Conservation (phyloP, 2,888 invertebrate species). For the Melolontha melolontha region DNA sequence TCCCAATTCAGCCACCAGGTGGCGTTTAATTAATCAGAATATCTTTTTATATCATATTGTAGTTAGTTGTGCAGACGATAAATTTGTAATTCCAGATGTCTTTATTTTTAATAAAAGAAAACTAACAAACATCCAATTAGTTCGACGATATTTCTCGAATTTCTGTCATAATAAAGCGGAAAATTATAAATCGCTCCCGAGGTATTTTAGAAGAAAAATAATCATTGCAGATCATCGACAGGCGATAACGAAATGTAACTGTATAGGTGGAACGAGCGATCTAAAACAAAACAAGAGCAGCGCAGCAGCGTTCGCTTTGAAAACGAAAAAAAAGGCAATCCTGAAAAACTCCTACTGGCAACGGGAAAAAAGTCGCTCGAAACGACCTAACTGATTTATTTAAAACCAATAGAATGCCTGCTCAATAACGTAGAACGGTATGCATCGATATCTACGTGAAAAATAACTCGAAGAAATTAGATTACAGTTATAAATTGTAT, state of each 20-base stretch:
- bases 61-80: too few relatives aligned
- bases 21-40: too few relatives aligned
- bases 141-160: too few relatives aligned
- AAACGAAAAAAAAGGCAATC: conserved; percentile 9
- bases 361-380: conserved; percentile 6
- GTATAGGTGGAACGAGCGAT: not conserved
- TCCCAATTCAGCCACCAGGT: too few relatives aligned
- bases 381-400: conserved; percentile 17
- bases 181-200: not conserved
- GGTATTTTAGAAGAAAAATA: not conserved
- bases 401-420: conserved; percentile 29
- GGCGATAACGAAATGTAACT: conserved; percentile 11
- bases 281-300: conserved; percentile 1
- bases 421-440: conserved; percentile 34
- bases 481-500: conserved; percentile 31
- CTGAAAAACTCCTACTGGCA: not conserved
- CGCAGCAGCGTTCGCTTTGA: not conserved
- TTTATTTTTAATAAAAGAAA: too few relatives aligned
- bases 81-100: too few relatives aligned
- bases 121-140: too few relatives aligned
- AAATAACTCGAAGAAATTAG: conserved; percentile 16
- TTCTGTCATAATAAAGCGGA: not conserved
- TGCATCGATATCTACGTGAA: conserved; percentile 13
- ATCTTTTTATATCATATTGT: too few relatives aligned
- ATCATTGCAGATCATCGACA: conserved; percentile 12